These are phyloP conservation scores for Proterorhinus semilunaris DNA, from an alignment of 2,113 vertebrate genomes.

Conservation along the genomic window DNA sequence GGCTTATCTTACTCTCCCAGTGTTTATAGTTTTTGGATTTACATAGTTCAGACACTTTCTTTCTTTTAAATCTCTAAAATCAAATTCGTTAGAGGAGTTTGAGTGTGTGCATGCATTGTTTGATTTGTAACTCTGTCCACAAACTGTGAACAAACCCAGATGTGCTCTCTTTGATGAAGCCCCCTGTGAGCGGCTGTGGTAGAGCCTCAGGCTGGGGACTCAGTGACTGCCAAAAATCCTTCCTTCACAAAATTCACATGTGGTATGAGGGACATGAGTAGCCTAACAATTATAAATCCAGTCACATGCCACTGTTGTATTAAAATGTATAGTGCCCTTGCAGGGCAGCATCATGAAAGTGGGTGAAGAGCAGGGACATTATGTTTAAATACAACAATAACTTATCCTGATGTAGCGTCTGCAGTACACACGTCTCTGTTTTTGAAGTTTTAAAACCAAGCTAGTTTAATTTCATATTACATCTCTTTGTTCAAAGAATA, in stretches of 20 bases:
- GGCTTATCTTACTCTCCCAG: neutral
- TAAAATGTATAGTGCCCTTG: neutral
- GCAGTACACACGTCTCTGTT: neutral
- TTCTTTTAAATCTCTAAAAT: neutral
- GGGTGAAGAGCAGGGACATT: too few relatives aligned
- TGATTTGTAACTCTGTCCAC: conserved; percentile 3
- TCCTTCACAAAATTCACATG: conserved; percentile 3
- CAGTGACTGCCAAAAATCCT: conserved; percentile 4
- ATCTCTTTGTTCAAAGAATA: neutral
- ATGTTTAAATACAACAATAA: neutral
- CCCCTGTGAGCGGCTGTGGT: conserved; percentile 9
- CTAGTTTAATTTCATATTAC: neutral
- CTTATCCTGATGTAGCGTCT: neutral
- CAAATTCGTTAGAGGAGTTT: too few relatives aligned
- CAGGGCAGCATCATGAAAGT: neutral
- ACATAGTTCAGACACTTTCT: neutral
- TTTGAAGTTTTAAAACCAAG: neutral
- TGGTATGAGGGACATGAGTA: neutral
- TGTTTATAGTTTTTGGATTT: neutral
- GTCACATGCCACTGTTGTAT: neutral
- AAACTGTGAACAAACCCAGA: conserved; percentile 14
- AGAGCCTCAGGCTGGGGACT: neutral
- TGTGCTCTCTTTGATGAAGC: conserved; percentile 1
- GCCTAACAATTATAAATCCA: neutral
- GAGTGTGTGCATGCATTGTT: neutral